These are phyloP conservation scores for Mergus octosetaceus DNA, from an alignment of 2,797 vertebrate genomes.

Conservation along the genomic window DNA sequence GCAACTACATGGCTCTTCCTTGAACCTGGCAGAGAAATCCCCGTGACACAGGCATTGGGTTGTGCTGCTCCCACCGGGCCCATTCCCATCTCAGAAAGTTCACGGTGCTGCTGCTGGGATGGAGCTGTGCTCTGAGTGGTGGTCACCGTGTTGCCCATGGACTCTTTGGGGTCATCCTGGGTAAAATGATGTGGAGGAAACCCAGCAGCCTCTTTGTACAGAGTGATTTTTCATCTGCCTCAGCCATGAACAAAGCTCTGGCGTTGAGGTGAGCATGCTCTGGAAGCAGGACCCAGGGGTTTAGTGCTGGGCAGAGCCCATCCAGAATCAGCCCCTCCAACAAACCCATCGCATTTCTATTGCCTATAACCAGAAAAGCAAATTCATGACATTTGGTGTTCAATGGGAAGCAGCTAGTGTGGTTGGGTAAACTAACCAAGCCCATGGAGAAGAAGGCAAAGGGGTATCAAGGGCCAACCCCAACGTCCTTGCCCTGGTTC, in stretches of 20 bases:
- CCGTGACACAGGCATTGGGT: rapidly evolving
- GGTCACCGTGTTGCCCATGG: rapidly evolving
- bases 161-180: neutral
- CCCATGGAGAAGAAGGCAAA: neutral
- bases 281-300: neutral
- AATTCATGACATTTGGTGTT: neutral
- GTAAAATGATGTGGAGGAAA: neutral
- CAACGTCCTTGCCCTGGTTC: neutral
- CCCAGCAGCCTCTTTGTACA: neutral
- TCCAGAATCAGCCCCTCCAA: neutral
- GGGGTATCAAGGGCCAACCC: neutral
- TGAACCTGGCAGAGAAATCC: neutral
- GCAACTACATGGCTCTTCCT: neutral
- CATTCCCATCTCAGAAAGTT: neutral
- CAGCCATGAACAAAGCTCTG: neutral
- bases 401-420: rapidly evolving
- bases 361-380: neutral
- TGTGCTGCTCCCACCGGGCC: rapidly evolving
- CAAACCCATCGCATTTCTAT: neutral
- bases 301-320: neutral
- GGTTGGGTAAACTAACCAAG: rapidly evolving
- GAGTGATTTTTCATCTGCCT: neutral
- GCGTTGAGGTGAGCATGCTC: neutral
- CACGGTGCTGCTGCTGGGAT: neutral
- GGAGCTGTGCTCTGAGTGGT: neutral